These are phyloP conservation scores for Rhamphomyia laevipes DNA, from an alignment of 2,888 invertebrate genomes.

Conservation along the genomic window DNA sequence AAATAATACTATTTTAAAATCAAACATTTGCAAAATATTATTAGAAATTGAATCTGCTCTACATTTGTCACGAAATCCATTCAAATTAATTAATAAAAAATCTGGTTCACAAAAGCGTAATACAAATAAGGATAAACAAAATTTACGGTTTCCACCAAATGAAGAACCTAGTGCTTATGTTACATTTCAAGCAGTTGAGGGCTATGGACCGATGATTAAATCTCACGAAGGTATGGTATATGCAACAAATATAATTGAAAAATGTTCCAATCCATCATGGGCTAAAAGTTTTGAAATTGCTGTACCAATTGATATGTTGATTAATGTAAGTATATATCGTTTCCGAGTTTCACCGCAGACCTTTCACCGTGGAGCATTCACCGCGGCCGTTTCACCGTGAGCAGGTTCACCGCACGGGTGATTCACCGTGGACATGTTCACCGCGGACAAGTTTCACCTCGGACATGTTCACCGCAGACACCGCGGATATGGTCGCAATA, in stretches of 20 bases:
- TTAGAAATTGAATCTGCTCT: constrained; percentile 46
- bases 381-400: too few relatives aligned
- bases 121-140: constrained; percentile 19
- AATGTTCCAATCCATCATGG: constrained; percentile 44
- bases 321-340: constrained; percentile 43
- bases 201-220: constrained; percentile 24
- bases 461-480: too few relatives aligned
- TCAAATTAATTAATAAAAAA: constrained; percentile 27
- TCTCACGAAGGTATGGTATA: constrained; percentile 36
- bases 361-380: too few relatives aligned
- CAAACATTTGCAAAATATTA: constrained; percentile 31
- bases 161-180: constrained; percentile 48
- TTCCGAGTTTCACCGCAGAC: too few relatives aligned
- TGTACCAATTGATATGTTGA: constrained; percentile 40
- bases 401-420: too few relatives aligned
- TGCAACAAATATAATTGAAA: constrained; percentile 42
- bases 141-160: constrained; percentile 28
- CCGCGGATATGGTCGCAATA: too few relatives aligned
- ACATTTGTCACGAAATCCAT: constrained; percentile 41
- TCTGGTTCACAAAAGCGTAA: constrained; percentile 22
- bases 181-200: constrained; percentile 41
- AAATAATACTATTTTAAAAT: neutral
- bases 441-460: too few relatives aligned
- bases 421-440: too few relatives aligned
- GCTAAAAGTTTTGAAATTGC: constrained; percentile 41